Conservation (phyloP, 2,113 vertebrate genomes). For the Seriola dumerili region DNA sequence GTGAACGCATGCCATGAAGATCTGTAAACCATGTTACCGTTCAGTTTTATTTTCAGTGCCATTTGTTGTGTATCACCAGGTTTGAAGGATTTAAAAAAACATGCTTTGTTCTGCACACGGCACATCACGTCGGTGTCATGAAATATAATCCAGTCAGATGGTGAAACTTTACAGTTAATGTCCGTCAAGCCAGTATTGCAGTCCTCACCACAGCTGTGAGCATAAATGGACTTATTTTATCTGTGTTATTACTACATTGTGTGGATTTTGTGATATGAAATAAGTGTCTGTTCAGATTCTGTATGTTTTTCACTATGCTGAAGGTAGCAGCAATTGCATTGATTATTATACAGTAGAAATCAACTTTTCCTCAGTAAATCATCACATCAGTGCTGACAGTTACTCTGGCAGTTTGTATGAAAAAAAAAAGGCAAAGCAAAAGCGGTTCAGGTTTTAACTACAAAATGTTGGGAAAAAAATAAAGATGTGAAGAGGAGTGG, state of each 20-base stretch:
- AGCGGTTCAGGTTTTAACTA: constrained; percentile 74
- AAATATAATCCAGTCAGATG: constrained; percentile 68
- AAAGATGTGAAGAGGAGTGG: constrained; percentile 73
- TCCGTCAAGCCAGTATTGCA: constrained; percentile 80
- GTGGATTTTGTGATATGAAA: constrained; percentile 83
- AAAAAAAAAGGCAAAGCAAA: constrained; percentile 35
- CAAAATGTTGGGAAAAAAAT: constrained; percentile 67
- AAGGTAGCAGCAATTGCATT: constrained; percentile 75
- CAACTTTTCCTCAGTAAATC: constrained; percentile 74
- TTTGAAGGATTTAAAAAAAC: constrained; percentile 43
- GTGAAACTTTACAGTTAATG: constrained; percentile 67
- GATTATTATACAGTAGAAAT: constrained; percentile 77
- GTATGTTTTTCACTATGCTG: constrained; percentile 82
- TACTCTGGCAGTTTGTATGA: constrained; percentile 74
- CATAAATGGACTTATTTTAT: constrained; percentile 78
- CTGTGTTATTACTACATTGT: constrained; percentile 79
- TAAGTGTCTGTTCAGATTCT: constrained; percentile 79
- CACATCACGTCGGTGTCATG: constrained; percentile 58
- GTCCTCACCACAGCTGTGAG: constrained; percentile 67
- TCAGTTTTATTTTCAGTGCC: constrained; percentile 73
- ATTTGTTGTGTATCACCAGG: constrained; percentile 56
- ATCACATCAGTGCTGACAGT: constrained; percentile 72
- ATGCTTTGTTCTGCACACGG: constrained; percentile 35
- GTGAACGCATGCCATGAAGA: constrained; percentile 73
- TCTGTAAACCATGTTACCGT: constrained; percentile 57